phyloP scores from a whole-genome alignment of 2,797 vertebrate genomes.

The Silurus aristotelis region DNA sequence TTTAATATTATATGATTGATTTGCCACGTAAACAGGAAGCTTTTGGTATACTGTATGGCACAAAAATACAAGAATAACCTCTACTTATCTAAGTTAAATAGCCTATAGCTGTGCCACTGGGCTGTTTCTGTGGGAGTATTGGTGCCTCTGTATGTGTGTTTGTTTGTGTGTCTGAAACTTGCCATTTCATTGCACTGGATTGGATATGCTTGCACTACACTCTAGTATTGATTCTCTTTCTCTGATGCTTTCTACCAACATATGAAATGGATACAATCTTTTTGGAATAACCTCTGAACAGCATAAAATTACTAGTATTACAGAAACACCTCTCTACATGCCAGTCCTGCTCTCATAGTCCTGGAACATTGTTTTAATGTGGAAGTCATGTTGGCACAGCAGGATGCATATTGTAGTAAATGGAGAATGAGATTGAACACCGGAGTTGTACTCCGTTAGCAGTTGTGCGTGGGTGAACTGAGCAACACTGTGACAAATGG shows the following conservation, averaged over 20 bases:
- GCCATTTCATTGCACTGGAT: neutral
- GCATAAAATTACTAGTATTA: conserved; percentile 10
- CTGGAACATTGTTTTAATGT: conserved; percentile 33
- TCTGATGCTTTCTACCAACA: conserved; percentile 1
- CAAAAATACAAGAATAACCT: conserved; percentile 28
- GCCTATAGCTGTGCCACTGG: conserved; percentile 14
- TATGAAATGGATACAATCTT: conserved; percentile 8
- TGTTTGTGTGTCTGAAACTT: neutral
- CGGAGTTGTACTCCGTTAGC: conserved; percentile 20
- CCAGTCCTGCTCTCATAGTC: neutral
- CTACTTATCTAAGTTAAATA: conserved; percentile 5
- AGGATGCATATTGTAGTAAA: conserved; percentile 32
- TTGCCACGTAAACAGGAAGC: neutral
- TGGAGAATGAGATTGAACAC: conserved; percentile 34
- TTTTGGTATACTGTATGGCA: neutral
- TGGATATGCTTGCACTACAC: neutral
- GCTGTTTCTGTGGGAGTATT: conserved; percentile 1
- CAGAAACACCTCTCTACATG: neutral
- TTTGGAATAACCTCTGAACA: conserved; percentile 11
- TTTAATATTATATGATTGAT: too few species aligned
- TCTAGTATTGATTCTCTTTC: conserved; percentile 23
- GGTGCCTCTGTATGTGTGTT: neutral
- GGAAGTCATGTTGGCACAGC: conserved; percentile 7
- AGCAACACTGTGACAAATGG: conserved; percentile 38
- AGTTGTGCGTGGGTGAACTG: conserved; percentile 21